phyloP scores from a whole-genome alignment of 2,113 vertebrate genomes.

The Hydrolagus affinis region DNA sequence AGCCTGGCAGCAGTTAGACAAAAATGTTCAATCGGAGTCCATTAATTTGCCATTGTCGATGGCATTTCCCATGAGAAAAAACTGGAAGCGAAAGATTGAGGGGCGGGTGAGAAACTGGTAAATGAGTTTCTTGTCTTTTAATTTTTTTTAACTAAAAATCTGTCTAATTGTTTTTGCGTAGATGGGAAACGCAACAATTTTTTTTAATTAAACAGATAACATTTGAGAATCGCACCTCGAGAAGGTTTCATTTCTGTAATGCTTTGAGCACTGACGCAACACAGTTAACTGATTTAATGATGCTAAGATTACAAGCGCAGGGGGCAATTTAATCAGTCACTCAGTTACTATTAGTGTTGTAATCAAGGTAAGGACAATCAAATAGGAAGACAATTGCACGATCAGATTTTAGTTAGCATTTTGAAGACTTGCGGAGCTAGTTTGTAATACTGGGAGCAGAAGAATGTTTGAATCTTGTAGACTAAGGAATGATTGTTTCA shows the following conservation, averaged over 20 bases:
- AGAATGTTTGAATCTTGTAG: not conserved
- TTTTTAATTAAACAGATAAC: not conserved
- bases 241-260: conserved; percentile 9
- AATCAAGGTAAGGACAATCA: not conserved
- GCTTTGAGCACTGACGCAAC: conserved; percentile 7
- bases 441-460: not conserved
- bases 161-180: too few relatives aligned
- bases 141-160: too few relatives aligned
- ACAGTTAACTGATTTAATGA: conserved; percentile 24
- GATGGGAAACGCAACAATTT: not conserved
- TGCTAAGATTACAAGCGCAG: conserved; percentile 11
- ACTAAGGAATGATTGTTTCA: not conserved
- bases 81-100: too few relatives aligned
- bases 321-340: conserved; percentile 27
- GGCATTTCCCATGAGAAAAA: too few relatives aligned
- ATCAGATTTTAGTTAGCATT: conserved; percentile 27
- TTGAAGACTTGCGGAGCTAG: not conserved
- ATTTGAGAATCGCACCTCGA: conserved; percentile 15
- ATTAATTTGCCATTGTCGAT: too few relatives aligned
- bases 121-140: too few relatives aligned
- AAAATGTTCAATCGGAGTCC: too few relatives aligned
- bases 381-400: not conserved
- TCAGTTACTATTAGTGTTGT: not conserved
- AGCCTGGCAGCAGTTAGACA: too few relatives aligned
- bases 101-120: too few relatives aligned